Evolutionary conservation across 2,113 vertebrate genomes (phyloP).

Genomic region (Microcebus ravelobensis): DNA sequence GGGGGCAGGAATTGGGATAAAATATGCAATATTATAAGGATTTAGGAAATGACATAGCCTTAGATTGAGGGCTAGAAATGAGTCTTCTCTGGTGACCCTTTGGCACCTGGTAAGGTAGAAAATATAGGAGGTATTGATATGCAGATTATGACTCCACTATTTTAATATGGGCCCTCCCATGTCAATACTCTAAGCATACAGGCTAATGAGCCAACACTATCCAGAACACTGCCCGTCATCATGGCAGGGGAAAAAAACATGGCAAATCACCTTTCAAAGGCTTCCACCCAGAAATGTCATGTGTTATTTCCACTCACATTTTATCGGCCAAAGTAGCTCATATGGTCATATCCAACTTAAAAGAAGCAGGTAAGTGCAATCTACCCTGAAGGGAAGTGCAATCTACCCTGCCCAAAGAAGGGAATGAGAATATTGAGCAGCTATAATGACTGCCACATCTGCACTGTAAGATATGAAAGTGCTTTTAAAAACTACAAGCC

Average conservation of each 20-base stretch:
- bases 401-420: neutral
- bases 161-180: neutral
- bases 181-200: neutral
- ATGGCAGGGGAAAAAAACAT: neutral
- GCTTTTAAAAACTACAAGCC: slow-evolving; percentile 18
- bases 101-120: neutral
- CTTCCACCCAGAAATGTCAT: neutral
- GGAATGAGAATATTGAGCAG: neutral
- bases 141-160: neutral
- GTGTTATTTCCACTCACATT: neutral
- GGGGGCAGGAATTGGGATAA: neutral
- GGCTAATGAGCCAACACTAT: neutral
- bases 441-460: neutral
- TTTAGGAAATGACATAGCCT: neutral
- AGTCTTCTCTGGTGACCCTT: neutral
- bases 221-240: neutral
- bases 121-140: neutral
- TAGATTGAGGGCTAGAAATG: neutral
- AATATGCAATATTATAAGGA: neutral
- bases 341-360: neutral
- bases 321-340: slow-evolving; percentile 11
- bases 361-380: neutral
- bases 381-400: neutral
- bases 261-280: neutral
- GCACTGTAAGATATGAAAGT: neutral